Percentiles rank a stretch among this genome's conserved stretches.
Evolutionary conservation across 2,888 invertebrate genomes (phyloP).

Genomic region (Bembecia ichneumoniformis): DNA sequence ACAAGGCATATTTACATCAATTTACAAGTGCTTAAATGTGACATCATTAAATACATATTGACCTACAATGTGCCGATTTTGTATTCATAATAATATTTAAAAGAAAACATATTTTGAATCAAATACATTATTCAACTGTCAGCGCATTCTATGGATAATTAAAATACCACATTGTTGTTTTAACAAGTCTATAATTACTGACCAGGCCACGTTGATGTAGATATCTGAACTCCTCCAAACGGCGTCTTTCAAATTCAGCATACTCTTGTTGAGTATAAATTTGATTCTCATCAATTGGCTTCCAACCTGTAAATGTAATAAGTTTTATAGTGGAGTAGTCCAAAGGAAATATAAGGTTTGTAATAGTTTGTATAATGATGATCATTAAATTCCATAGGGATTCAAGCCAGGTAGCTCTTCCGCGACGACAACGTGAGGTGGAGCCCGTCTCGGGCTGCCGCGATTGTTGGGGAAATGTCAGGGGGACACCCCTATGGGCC

Average conservation of each 20-base stretch:
- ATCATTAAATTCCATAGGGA: no score
- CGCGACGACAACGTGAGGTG: no score
- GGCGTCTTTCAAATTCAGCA: slow-evolving; percentile 77
- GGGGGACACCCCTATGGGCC: no score
- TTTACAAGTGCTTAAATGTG: not conserved
- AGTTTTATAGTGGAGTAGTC: not conserved
- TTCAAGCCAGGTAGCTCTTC: no score
- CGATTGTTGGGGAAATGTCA: no score
- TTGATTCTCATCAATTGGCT: slow-evolving; percentile 87
- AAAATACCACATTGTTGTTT: not conserved
- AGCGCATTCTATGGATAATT: not conserved
- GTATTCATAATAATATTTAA: not conserved
- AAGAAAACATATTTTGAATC: not conserved
- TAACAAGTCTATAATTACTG: slow-evolving; percentile 23
- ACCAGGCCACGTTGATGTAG: slow-evolving; percentile 79
- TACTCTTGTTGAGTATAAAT: slow-evolving; percentile 90
- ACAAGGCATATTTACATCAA: not conserved
- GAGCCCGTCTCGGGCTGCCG: no score
- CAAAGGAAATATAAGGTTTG: no score
- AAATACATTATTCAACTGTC: not conserved
- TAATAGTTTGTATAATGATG: no score
- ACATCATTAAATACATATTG: not conserved
- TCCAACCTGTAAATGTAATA: slow-evolving; percentile 78
- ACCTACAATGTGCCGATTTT: no score
- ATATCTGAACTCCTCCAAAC: slow-evolving; percentile 76